These are phyloP conservation scores for Cladorhizidae sp. DNA, from an alignment of 37 sponge, comb jelly and placozoan species.

Conservation along the genomic window DNA sequence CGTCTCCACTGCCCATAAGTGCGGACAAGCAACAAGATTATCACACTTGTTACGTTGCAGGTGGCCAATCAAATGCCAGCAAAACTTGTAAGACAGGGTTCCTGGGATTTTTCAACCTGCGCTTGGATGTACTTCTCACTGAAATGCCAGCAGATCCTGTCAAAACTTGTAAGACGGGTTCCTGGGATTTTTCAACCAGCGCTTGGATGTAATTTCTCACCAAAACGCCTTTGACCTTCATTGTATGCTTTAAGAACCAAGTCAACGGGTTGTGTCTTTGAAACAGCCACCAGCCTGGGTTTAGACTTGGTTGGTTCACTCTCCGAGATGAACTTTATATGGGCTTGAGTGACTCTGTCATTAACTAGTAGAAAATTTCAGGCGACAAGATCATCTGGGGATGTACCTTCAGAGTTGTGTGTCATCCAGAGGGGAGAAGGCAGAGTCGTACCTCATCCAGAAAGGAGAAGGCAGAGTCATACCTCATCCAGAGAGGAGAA, in stretches of 20 bases:
- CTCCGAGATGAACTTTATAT: background rate
- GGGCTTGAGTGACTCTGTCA: background rate
- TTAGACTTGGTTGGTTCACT: background rate
- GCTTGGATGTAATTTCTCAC: conserved; percentile 93
- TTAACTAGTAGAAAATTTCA: background rate
- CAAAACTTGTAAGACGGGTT: no score
- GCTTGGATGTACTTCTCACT: no score
- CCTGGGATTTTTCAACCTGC: no score
- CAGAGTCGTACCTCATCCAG: no score
- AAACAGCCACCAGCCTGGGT: conserved; percentile 80
- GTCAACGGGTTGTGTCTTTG: conserved; percentile 78
- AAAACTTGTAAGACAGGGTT: conserved; percentile 12
- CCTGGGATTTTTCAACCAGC: conserved; percentile 61
- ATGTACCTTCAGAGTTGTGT: background rate
- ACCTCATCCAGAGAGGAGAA: no score
- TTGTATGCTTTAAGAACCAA: conserved; percentile 67
- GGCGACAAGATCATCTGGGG: background rate
- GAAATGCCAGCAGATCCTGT: no score
- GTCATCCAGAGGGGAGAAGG: no score
- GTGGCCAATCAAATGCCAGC: conserved; percentile 95
- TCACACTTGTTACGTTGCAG: conserved; percentile 87
- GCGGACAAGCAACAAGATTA: conserved; percentile 34
- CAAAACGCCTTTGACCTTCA: conserved; percentile 85
- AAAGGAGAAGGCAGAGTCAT: no score
- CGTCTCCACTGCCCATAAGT: conserved; percentile 76